Evolutionary conservation across 2,888 invertebrate genomes (phyloP), one percentile per base, ranked within the genome.

Genomic region (Augiades crinisus): DNA sequence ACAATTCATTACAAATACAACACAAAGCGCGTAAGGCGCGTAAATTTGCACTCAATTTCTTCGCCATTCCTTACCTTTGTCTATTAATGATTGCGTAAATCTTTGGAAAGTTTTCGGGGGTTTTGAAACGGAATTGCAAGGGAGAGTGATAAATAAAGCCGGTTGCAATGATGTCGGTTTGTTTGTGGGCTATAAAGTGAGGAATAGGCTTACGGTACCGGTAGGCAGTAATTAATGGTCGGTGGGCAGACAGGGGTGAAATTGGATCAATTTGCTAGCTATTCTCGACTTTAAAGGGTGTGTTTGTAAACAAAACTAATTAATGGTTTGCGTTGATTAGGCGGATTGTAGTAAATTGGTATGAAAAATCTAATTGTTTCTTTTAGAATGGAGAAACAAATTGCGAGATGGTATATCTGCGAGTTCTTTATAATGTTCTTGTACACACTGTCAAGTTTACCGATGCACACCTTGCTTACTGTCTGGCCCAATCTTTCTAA

Each of bases 141-240:
- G 74, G 66, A 72, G 75, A 74, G 80, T 72, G 75, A 83, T 83
- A 83, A 83, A 84, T 75, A 83, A 77, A 78, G 66, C 68, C 67
- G 76, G 80, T 76, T 74, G 75, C 75, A 79, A 78, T 82, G 73
- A 80, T 81, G 72, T 78, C 74, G 83, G 84, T 88, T 83, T 87
- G 83, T 85, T 87, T 86, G 85, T 69, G 84, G 86, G 74, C 71
- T 78, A 78, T 82, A 82, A 87, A 84, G 72, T 70, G 72, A 78
- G 78, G 65, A 75, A 64, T 64, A 67, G 73, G 75, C 71, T 72
- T 70, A 65, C 67, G 65, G 64, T 65, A 66, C 61, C 65, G 65
- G 72, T 66, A 75, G 72, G 75, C 75, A 78, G 85, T 88, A 88
- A 88, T 89, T 88, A 89, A 88, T 87, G 87, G 77, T 75, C 72